Evolutionary conservation across 2,888 invertebrate species (phyloP), one percentile per base, ranked within the genome.

Genomic region (Beris morrisii): DNA sequence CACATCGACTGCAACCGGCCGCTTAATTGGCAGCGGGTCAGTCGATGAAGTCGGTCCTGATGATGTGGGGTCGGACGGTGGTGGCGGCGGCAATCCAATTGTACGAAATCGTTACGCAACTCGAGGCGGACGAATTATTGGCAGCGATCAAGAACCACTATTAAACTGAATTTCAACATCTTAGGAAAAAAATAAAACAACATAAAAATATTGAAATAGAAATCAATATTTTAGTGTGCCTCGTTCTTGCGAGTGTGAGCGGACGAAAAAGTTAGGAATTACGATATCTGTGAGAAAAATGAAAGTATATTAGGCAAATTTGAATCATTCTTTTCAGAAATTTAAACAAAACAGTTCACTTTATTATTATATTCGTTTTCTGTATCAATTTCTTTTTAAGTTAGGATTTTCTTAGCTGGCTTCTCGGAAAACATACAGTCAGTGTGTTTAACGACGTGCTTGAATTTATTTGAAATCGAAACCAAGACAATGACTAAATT

Each of bases 101-200:
- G 53, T 70, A 22, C 48, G 72, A 15, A 70, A 70, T 66, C 71
- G 70, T 13, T 66, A 68, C 56, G 32, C 68, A 22, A 69, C 67
- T 61, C 69, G 69, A 22, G 64, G 66, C 30, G 69, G 69, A 6
- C 12, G 28, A 31, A 32, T 56, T 48, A 50, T 6, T 28, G 53
- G 45, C 5, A 68, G 70, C 65, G 70, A 70, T 67, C 59, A 63
- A 50, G 68, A 70, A 53, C 70, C 70, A 32, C 50, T 70, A 31
- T 22, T 69, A 58, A 61, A 61, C 50, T 61, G 50, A 22, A 22
- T 61, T 59, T 54, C n/a, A 32, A 15, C 32, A 28, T 11, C 4
- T 54, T 54, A 31, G 54, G 22, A 38, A 38, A 38, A 38, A 38
- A 38, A 3, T 38, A 9, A 3, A 38, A 38, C 7, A 5, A 7